Percentiles rank a stretch among this genome's conserved stretches.
Evolutionary conservation across 2,888 invertebrate genomes (phyloP).

Genomic region (Leptopterna dolabrata): DNA sequence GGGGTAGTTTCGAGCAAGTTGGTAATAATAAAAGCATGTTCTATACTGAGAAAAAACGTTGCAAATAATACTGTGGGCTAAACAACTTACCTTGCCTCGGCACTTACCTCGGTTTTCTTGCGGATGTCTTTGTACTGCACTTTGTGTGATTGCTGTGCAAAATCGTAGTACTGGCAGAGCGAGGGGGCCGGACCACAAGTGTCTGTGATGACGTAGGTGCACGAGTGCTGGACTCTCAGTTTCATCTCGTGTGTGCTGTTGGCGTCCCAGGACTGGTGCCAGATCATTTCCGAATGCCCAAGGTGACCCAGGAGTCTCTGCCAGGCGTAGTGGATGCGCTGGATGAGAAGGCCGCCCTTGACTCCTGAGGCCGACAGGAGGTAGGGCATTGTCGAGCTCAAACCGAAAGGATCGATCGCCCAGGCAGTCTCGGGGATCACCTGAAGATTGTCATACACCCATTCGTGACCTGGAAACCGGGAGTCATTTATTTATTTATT

Average conservation of each 20-base stretch:
- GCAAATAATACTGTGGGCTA: too few species aligned
- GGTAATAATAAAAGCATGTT: too few species aligned
- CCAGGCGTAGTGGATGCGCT: conserved; percentile 58
- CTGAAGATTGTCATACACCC: conserved; percentile 54
- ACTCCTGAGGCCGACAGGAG: conserved; percentile 50
- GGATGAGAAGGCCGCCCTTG: conserved; percentile 48
- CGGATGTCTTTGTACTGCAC: conserved; percentile 41
- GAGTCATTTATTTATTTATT: too few species aligned
- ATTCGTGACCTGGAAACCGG: conserved; percentile 56
- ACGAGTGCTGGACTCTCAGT: conserved; percentile 50
- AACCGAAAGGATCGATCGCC: conserved; percentile 59
- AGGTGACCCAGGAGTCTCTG: conserved; percentile 24
- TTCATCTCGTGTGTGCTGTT: conserved; percentile 15
- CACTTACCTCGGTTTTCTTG: conserved; percentile 49
- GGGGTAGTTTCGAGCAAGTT: too few species aligned
- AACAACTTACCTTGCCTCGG: not conserved
- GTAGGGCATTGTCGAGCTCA: conserved; percentile 54
- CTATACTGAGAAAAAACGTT: too few species aligned
- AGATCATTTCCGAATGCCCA: not conserved
- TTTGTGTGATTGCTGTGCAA: not conserved
- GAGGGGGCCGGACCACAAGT: conserved; percentile 48
- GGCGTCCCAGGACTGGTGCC: not conserved
- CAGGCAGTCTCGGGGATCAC: conserved; percentile 42
- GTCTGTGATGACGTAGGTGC: conserved; percentile 53
- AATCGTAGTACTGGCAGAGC: conserved; percentile 50